Base-by-base conservation (phyloP, 2,113 vertebrate species). In the Girardinichthys multiradiatus region DNA sequence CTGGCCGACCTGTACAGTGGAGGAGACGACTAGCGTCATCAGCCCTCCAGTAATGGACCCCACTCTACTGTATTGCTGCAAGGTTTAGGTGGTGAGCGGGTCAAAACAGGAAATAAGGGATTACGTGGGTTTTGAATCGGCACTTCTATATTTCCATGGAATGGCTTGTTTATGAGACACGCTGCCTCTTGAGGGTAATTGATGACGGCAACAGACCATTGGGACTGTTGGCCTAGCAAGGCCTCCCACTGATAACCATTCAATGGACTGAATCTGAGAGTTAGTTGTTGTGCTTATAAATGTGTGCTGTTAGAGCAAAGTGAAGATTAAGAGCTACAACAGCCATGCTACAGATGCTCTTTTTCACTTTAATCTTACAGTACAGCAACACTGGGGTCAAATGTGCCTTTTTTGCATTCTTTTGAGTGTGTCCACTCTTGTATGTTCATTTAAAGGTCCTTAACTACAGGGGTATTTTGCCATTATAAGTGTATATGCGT, bases 361-460 rank as follows among this genome's bases (percentile, higher is more conserved):
- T 96, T 95, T 96, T 97, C 97, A 98, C 97, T 98, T 99, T 97
- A 98, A 98, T 97, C 96, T 98, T 96, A 96, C 97, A 96, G 97
- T 96, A 95, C 96, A 97, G 96, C 96, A 97, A 96, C 97, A 97
- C 97, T 97, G 97, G 96, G 96, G 96, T 98, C 96, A 97, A 98
- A 98, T 92, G 98, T 99, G 98, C 98, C 98, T 99, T 99, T 98
- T 98, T 98, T 99, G 98, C 96, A 97, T 98, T 98, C 94, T 96
- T 96, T 93, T 93, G 94, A 95, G 91, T 88, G 81, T 97, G 95
- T 96, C 89, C 65, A 69, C 94, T 96, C 95, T 96, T 88, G 94
- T 96, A 95, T 92, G 94, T 97, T 94, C 95, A 95, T 96, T 97
- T 96, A 27, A 88, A 82, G 74, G 74, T 85, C 84, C 81, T 45